Evolutionary conservation across 2,888 invertebrate genomes (phyloP).

Genomic region (Pharmacophagus antenor): DNA sequence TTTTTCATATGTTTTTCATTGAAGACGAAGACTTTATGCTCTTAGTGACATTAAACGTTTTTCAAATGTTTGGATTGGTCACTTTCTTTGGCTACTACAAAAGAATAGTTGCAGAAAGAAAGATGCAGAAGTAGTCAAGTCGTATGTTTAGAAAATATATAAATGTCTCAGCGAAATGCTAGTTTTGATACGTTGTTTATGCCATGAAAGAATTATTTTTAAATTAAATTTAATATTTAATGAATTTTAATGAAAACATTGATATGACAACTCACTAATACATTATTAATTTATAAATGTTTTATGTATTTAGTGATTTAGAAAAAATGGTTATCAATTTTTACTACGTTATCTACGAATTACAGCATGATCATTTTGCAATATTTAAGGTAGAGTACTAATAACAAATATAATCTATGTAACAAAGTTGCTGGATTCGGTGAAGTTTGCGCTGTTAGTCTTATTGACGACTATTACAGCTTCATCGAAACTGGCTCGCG

Average conservation of each 20-base stretch:
- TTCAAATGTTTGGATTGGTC: too few species aligned
- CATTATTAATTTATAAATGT: background rate
- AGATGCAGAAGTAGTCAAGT: too few species aligned
- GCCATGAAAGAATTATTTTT: too few species aligned
- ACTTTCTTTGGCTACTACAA: background rate
- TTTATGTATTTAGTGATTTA: background rate
- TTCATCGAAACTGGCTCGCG: too few species aligned
- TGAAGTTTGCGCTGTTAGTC: too few species aligned
- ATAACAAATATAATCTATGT: conserved; percentile 20
- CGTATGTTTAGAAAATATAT: too few species aligned
- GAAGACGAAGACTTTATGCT: background rate
- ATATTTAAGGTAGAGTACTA: conserved; percentile 1
- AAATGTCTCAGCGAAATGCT: background rate
- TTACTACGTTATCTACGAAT: background rate
- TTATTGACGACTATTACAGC: too few species aligned
- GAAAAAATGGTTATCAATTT: background rate
- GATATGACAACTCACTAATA: background rate
- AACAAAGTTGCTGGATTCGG: too few species aligned
- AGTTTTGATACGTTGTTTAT: background rate
- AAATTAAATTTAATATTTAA: too few species aligned
- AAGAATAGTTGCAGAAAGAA: too few species aligned
- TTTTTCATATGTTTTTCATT: background rate
- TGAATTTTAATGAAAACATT: background rate
- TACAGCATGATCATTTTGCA: conserved; percentile 7
- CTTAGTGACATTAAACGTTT: background rate